Conservation (phyloP, 2,888 invertebrate species). For the Furcula furcula region DNA sequence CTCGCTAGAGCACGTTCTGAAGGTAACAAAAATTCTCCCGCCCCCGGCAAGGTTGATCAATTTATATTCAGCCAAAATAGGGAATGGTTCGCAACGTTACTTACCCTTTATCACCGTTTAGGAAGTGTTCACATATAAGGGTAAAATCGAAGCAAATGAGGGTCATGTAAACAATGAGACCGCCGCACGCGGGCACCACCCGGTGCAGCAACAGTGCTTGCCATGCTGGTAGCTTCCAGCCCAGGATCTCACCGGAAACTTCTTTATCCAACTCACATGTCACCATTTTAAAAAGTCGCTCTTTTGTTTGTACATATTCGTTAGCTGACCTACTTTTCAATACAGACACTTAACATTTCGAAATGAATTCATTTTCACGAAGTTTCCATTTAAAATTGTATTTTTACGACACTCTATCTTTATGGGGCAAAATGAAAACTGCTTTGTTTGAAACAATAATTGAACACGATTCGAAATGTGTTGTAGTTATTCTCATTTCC, state of each 20-base stretch:
- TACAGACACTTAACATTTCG: slow-evolving; percentile 6
- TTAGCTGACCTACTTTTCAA: no score
- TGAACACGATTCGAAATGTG: slow-evolving; percentile 34
- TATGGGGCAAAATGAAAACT: slow-evolving; percentile 1
- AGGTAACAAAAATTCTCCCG: no score
- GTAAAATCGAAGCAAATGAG: slow-evolving; percentile 86
- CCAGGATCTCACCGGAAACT: slow-evolving; percentile 64
- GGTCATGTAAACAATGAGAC: slow-evolving; percentile 84
- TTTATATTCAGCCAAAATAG: no score
- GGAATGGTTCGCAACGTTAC: slow-evolving; percentile 26
- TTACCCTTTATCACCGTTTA: slow-evolving; percentile 79
- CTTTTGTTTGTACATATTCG: no score
- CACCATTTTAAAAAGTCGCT: slow-evolving; percentile 51
- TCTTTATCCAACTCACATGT: slow-evolving; percentile 67
- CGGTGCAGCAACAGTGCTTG: slow-evolving; percentile 65
- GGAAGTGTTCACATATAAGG: slow-evolving; percentile 84
- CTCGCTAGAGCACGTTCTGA: no score
- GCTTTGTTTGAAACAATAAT: slow-evolving; percentile 43
- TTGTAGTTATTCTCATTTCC: slow-evolving; percentile 34
- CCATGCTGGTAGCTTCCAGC: slow-evolving; percentile 68
- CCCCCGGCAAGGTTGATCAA: no score
- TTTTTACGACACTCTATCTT: neutral
- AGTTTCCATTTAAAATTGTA: neutral
- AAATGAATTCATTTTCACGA: neutral
- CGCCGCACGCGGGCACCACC: slow-evolving; percentile 71